These are phyloP conservation scores for Hypsibius dujardini DNA, from an alignment of 1,140 invertebrate genomes.

Conservation along the genomic window DNA sequence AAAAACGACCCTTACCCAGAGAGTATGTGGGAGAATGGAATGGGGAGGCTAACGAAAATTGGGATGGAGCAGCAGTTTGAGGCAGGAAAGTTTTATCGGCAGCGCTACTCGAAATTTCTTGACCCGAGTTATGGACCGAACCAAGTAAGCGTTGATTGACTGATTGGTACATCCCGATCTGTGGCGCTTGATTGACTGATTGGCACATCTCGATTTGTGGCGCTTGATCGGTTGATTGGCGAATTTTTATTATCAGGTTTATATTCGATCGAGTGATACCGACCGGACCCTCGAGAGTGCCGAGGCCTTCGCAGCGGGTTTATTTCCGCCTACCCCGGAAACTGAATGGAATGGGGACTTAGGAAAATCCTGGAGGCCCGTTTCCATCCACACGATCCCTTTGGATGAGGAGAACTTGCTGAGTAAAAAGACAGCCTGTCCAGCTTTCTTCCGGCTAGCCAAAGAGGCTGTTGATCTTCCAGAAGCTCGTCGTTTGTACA, in stretches of 20 bases:
- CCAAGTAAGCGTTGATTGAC: background rate
- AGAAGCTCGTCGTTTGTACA: background rate
- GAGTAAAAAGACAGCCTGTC: background rate
- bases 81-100: background rate
- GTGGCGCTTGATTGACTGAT: background rate
- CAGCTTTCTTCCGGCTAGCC: background rate
- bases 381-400: background rate
- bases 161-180: background rate
- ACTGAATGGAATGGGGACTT: background rate
- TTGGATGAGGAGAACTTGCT: background rate
- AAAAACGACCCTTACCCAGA: background rate
- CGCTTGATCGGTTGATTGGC: background rate
- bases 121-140: background rate
- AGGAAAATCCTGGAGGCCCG: background rate
- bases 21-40: background rate
- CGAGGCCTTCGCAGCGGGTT: background rate
- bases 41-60: background rate
- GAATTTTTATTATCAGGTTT: background rate
- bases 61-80: background rate
- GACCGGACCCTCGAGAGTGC: slow-evolving; percentile 8
- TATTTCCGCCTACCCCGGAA: background rate
- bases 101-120: background rate
- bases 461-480: background rate
- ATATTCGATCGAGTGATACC: background rate
- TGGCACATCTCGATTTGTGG: background rate